Evolutionary conservation across 2,797 vertebrate species (phyloP), one percentile per base, ranked within the genome.

Genomic region (Euthynnus affinis): DNA sequence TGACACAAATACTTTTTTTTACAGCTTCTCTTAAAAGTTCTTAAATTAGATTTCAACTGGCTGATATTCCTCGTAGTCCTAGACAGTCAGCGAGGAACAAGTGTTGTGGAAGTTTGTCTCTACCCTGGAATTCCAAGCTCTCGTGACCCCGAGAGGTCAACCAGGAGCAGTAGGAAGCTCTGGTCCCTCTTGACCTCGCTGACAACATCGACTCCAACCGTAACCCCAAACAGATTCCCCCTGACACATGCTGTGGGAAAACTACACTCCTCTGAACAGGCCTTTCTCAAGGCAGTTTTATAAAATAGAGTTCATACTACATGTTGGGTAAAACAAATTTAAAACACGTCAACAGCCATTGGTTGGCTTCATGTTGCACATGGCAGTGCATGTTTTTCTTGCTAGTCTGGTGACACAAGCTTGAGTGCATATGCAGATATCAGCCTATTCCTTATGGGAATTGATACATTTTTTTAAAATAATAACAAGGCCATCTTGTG

Each of bases 101-200:
- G 71, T 84, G 88, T 81, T 80, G 70, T 46, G 69, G 76, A 88
- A 80, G 70, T 74, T 78, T 20, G 68, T 88, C 90, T 90, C 88
- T 85, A 72, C 78, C 80, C 79, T 71, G 80, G 83, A 90, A 92
- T 88, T 89, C 74, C 66, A 57, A 51, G 66, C 69, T 59, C 69
- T 72, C 34, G 80, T 77, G 76, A 87, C 79, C 72, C 70, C 4
- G 44, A 18, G 72, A 64, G 81, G 73, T 86, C 66, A 63, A 56
- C 57, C 15, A 2, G 48, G 68, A 79, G 59, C 59, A 55, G 67
- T 34, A 66, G 68, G 59, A 81, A 62, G 61, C 29, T 65, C 46
- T 80, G 76, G 53, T 78, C 74, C 72, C 60, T 65, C 66, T 5
- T 71, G 57, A 82, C 69, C 66, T 76, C 51, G 59, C 64, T 74